A percentile compares a stretch with the other conserved stretches of the same genome.
Conservation (phyloP, 2,888 invertebrate genomes). For the Laothoe populi region DNA sequence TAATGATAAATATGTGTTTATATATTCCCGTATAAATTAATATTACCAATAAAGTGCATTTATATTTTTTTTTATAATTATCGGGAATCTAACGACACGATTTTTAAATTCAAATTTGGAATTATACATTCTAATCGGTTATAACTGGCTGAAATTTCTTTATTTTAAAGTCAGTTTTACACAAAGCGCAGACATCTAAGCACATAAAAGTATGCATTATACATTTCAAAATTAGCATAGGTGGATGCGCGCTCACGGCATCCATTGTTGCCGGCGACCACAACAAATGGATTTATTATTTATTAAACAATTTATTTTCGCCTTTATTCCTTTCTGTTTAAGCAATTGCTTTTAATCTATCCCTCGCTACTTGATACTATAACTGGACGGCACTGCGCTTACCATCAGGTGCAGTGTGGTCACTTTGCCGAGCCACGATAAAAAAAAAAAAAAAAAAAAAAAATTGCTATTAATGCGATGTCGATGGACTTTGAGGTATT, state of each 20-base stretch:
- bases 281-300: constrained; percentile 23
- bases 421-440: too few species aligned
- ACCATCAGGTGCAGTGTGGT: too few species aligned
- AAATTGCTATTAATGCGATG: constrained; percentile 36
- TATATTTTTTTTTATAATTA: too few species aligned
- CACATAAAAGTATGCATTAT: constrained; percentile 37
- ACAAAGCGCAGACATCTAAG: constrained; percentile 21
- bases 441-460: too few species aligned
- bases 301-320: constrained; percentile 26
- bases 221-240: constrained; percentile 36
- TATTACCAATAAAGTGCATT: too few species aligned
- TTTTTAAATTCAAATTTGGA: background rate
- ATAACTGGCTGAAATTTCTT: background rate
- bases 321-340: constrained; percentile 16
- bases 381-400: too few species aligned
- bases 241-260: constrained; percentile 35
- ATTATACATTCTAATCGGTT: background rate
- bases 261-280: constrained; percentile 31
- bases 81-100: too few species aligned
- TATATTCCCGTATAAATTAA: too few species aligned
- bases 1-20: too few species aligned
- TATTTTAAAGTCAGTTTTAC: constrained; percentile 1
- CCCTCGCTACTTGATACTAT: too few species aligned
- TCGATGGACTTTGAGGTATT: constrained; percentile 46
- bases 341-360: constrained; percentile 32